A percentile compares a stretch with the other conserved stretches of the same genome.
These are phyloP conservation scores for Anabacerthia variegaticeps DNA, from an alignment of 2,797 vertebrate genomes.

Conservation along the genomic window DNA sequence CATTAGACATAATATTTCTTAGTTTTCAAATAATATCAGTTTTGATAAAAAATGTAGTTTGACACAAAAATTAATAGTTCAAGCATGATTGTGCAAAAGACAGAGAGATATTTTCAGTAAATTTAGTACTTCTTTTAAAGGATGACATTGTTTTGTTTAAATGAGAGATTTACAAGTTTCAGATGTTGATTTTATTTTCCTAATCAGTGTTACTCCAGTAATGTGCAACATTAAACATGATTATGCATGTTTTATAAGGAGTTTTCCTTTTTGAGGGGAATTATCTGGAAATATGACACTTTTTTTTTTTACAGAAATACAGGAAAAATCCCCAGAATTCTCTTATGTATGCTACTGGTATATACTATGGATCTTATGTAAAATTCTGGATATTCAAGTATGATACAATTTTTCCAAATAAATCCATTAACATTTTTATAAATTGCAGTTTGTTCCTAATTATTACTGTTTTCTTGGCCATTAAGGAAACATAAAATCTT, in stretches of 20 bases:
- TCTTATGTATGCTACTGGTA: background rate
- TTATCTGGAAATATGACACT: background rate
- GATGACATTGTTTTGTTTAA: background rate
- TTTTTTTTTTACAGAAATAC: background rate
- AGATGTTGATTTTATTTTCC: background rate
- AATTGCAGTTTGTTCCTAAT: background rate
- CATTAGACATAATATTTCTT: background rate
- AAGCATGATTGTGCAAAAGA: background rate
- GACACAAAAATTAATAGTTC: background rate
- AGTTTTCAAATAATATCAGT: background rate
- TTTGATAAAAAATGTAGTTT: background rate
- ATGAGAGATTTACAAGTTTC: background rate
- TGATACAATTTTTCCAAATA: background rate
- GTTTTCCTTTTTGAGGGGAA: rapidly evolving
- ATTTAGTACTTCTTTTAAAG: background rate
- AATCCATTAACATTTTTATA: background rate
- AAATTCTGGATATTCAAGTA: background rate
- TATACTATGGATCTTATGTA: background rate
- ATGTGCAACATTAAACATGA: background rate
- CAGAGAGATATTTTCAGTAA: background rate
- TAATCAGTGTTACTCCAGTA: background rate
- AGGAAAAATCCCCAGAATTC: rapidly evolving
- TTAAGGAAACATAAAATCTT: background rate
- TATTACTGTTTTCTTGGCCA: background rate
- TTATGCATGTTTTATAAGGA: background rate